Conservation (phyloP, 1,140 invertebrate species). For the Ectropis grisescens region DNA sequence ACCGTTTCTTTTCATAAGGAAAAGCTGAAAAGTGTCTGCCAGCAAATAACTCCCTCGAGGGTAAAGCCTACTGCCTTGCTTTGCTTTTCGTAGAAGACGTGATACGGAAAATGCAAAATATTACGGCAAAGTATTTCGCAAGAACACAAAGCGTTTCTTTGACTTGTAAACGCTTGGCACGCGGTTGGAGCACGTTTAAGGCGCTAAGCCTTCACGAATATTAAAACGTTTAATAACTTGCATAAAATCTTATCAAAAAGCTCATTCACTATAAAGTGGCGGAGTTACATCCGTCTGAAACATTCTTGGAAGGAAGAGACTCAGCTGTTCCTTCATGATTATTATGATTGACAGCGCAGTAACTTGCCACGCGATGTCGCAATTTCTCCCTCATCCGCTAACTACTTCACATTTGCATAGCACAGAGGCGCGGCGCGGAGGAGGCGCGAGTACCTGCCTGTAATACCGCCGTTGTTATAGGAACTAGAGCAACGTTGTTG, state of each 20-base stretch:
- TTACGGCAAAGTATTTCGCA: slow-evolving; percentile 18
- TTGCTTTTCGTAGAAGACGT: slow-evolving; percentile 38
- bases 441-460: slow-evolving; percentile 19
- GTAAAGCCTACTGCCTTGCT: slow-evolving; percentile 60
- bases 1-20: slow-evolving; percentile 67
- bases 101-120: slow-evolving; percentile 56
- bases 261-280: too few relatives aligned
- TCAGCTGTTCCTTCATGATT: slow-evolving; percentile 21
- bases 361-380: slow-evolving; percentile 31
- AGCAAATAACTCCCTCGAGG: slow-evolving; percentile 66
- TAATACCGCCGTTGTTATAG: slow-evolving; percentile 11
- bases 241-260: too few relatives aligned
- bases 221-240: too few relatives aligned
- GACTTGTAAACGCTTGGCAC: slow-evolving; percentile 5
- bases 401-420: slow-evolving; percentile 50
- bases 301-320: too few relatives aligned
- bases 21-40: slow-evolving; percentile 67
- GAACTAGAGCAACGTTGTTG: slow-evolving; percentile 29
- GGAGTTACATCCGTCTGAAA: too few relatives aligned
- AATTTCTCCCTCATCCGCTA: slow-evolving; percentile 28
- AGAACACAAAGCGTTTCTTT: slow-evolving; percentile 6
- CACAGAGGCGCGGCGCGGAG: slow-evolving; percentile 23
- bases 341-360: slow-evolving; percentile 34
- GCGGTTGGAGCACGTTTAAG: too few relatives aligned
- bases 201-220: too few relatives aligned